phyloP scores from a whole-genome alignment of 2,797 vertebrate genomes.

The Cryptoblepharus egeriae region DNA sequence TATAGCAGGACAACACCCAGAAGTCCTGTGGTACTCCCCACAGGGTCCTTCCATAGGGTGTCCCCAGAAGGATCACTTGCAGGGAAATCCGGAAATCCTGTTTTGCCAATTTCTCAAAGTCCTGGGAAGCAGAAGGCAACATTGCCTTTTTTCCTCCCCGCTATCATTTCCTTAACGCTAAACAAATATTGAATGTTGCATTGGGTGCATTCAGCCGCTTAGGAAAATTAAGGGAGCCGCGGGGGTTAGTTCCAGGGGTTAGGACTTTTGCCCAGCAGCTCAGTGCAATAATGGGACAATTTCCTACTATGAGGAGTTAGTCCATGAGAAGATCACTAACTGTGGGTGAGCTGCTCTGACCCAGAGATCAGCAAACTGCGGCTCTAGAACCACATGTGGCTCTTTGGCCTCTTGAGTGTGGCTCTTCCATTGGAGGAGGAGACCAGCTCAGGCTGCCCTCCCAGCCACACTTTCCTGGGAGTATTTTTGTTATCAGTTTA shows the following conservation, averaged over 20 bases:
- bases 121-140: background rate
- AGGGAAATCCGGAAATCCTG: background rate
- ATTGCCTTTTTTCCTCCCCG: background rate
- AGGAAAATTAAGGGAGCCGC: background rate
- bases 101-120: background rate
- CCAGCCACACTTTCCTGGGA: no score
- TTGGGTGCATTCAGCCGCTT: slow-evolving; percentile 1
- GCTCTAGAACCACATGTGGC: no score
- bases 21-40: no score
- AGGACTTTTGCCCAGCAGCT: slow-evolving; percentile 2
- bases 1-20: background rate
- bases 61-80: background rate
- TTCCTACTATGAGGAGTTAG: background rate
- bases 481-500: no score
- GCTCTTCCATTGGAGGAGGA: no score
- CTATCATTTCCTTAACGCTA: slow-evolving; percentile 10
- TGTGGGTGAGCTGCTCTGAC: no score
- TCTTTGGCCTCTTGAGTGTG: no score
- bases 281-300: background rate
- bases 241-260: background rate
- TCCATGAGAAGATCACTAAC: background rate
- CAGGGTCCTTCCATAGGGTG: background rate
- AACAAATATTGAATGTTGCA: slow-evolving; percentile 23
- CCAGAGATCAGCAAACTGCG: no score
- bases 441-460: no score